Evolutionary conservation across 2,113 vertebrate species (phyloP).

Genomic region (Hemiscyllium ocellatum): DNA sequence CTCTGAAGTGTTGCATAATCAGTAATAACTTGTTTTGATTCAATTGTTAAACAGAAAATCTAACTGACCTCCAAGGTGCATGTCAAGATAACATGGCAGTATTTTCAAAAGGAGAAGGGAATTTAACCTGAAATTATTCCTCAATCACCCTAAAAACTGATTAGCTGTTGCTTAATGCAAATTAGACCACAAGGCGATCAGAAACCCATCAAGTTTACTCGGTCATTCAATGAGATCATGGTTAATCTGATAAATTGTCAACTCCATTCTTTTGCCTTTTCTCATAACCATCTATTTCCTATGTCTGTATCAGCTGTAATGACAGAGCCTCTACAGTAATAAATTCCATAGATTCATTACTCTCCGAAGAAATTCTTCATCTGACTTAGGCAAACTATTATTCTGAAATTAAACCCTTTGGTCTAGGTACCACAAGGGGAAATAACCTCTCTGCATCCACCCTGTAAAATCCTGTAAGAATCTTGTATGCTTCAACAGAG

Average conservation of each 20-base stretch:
- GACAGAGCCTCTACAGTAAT: background rate
- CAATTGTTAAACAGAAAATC: background rate
- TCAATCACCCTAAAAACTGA: background rate
- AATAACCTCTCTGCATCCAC: too few species aligned
- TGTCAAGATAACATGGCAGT: background rate
- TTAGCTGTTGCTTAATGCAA: background rate
- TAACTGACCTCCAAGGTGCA: background rate
- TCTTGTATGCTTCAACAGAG: too few species aligned
- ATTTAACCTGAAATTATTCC: background rate
- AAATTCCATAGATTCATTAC: too few species aligned
- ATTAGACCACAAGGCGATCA: background rate
- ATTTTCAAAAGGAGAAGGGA: background rate
- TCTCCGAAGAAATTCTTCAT: too few species aligned
- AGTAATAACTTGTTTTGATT: background rate
- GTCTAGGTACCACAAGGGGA: too few species aligned
- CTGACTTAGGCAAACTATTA: too few species aligned
- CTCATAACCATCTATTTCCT: background rate
- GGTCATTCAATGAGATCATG: background rate
- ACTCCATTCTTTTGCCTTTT: background rate
- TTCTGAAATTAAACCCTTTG: too few species aligned
- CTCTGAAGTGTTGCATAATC: background rate
- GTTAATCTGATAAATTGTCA: background rate
- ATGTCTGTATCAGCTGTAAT: background rate
- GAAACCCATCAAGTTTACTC: background rate
- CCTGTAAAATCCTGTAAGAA: too few species aligned